Conservation (phyloP, 2,888 invertebrate species). For the Creontiades dilutus region DNA sequence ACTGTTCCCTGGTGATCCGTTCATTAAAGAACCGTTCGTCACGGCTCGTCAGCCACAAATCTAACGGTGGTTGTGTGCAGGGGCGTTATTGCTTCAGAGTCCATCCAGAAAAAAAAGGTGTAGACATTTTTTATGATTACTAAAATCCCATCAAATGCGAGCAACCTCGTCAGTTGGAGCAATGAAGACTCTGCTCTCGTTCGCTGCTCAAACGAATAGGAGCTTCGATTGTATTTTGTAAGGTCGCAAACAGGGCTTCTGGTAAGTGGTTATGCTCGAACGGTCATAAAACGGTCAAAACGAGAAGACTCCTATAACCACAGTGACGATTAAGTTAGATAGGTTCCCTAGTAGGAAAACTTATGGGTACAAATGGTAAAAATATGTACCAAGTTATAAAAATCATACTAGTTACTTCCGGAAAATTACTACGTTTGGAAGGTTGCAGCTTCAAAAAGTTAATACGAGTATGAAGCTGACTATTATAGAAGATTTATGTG, state of each 20-base stretch:
- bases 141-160: neutral
- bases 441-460: too few relatives aligned
- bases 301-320: neutral
- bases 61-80: neutral
- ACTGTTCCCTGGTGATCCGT: constrained; percentile 3
- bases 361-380: too few relatives aligned
- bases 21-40: constrained; percentile 32
- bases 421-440: too few relatives aligned
- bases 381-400: too few relatives aligned
- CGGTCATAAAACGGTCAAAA: neutral
- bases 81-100: neutral
- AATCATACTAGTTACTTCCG: too few relatives aligned
- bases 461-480: too few relatives aligned
- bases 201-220: neutral
- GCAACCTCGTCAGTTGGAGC: neutral
- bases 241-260: neutral
- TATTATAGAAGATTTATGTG: too few relatives aligned
- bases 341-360: too few relatives aligned
- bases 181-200: neutral
- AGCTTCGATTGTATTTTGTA: neutral
- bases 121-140: neutral
- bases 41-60: constrained; percentile 7
- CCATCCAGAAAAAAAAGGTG: neutral
- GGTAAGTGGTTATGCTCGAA: neutral
- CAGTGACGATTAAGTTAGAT: neutral